phyloP scores from a whole-genome alignment of 2,888 invertebrate species.

The Rhorus exstirpatorius region DNA sequence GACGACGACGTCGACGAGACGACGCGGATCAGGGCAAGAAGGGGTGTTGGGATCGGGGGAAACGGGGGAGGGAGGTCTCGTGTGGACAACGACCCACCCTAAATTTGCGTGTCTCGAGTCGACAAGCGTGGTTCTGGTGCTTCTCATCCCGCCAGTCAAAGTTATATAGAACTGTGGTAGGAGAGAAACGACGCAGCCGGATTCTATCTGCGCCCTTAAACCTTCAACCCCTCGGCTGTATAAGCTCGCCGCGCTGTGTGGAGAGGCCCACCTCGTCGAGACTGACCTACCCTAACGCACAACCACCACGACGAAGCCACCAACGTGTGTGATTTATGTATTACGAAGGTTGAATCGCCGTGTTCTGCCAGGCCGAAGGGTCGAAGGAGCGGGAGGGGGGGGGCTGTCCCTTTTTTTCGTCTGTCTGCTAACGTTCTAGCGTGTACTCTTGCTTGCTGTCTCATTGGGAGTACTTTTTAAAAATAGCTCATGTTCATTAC shows the following conservation, averaged over 20 bases:
- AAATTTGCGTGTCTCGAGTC: constrained; percentile 84
- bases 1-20: constrained; percentile 57
- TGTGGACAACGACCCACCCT: constrained; percentile 80
- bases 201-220: constrained; percentile 78
- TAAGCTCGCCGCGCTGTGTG: constrained; percentile 23
- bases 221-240: constrained; percentile 78
- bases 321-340: constrained; percentile 83
- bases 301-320: constrained; percentile 61
- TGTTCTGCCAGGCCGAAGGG: constrained; percentile 67
- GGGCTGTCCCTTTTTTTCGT: neutral
- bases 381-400: neutral
- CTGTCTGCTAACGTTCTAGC: neutral
- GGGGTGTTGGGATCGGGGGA: constrained; percentile 31
- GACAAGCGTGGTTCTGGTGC: constrained; percentile 65
- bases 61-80: constrained; percentile 49
- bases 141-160: constrained; percentile 37
- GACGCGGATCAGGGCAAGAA: constrained; percentile 47
- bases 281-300: constrained; percentile 83
- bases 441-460: constrained; percentile 1
- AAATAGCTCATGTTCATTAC: neutral
- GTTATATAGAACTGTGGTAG: constrained; percentile 24
- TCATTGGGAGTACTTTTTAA: constrained; percentile 8
- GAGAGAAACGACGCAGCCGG: constrained; percentile 31
- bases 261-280: constrained; percentile 54
- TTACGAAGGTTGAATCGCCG: constrained; percentile 74